Percentiles rank a stretch among this genome's conserved stretches.
These are phyloP conservation scores for Spheniscus humboldti DNA, from an alignment of 2,797 vertebrate species.

Conservation along the genomic window DNA sequence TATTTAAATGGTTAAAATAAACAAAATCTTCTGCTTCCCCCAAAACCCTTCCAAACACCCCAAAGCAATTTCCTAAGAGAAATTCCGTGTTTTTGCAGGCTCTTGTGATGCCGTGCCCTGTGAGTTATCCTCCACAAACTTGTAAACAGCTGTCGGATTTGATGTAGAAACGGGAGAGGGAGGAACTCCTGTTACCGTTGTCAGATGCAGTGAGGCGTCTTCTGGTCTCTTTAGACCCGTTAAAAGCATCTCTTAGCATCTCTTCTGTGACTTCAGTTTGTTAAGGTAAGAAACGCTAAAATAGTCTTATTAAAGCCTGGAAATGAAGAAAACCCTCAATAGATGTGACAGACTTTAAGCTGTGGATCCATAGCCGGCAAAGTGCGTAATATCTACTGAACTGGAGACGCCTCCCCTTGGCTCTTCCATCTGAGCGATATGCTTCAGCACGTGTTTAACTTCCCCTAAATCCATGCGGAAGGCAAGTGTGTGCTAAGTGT, in stretches of 20 bases:
- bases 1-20: neutral
- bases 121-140: neutral
- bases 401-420: neutral
- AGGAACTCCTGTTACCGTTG: accelerated
- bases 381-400: accelerated
- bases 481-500: accelerated
- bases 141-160: accelerated
- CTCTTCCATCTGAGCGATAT: accelerated
- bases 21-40: neutral
- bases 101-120: accelerated
- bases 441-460: accelerated
- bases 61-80: neutral
- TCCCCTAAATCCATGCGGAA: accelerated
- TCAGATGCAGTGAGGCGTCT: accelerated
- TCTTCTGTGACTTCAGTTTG: neutral
- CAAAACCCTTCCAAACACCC: neutral
- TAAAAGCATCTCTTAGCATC: neutral
- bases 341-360: neutral
- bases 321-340: accelerated
- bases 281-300: neutral
- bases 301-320: neutral
- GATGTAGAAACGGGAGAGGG: neutral
- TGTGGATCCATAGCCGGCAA: accelerated
- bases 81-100: neutral
- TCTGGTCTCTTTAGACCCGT: accelerated